Evolutionary conservation across 2,113 vertebrate species (phyloP), one percentile per base, ranked within the genome.

Genomic region (Prunella himalayana): DNA sequence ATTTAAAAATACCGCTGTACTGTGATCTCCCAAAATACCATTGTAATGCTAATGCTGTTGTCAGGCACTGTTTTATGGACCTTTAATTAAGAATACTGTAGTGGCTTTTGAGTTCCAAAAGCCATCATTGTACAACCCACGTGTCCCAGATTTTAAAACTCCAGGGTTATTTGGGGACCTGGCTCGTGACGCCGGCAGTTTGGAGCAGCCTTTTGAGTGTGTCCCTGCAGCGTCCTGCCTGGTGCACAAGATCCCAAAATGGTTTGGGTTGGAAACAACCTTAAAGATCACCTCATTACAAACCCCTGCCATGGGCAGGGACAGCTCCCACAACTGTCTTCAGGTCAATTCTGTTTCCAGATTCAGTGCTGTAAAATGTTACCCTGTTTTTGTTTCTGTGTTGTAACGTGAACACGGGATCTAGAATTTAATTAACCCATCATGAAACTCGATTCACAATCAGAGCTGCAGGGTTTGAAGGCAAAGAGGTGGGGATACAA

Each of bases 21-120:
- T 86, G 84, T 57, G 18, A 50, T 56, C 80, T 94, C 93, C 89
- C 57, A 64, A 92, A 96, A 84, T 86, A 78, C 85, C 73, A 13
- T 23, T 79, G 65, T 85, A 63, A 86, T 75, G 73, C 70, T 95
- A 91, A 82, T 56, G 90, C 84, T 81, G 41, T 16, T 47, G 63
- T 68, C 20, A 60, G 91, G 82, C 2, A 0, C 76, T 56, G 41
- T 30, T 56, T 79, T 80, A 90, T 80, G 82, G 93, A 76, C 82
- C 93, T 96, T 90, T 95, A 94, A 88, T 88, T 90, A 83, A 31
- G 82, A 95, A 94, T 30, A 49, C 76, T 61, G 79, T 28, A 65
- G 91, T 81, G 86, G 82, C 88, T 95, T 94, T 77, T 3, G 6
- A 76, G 76, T 80, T 82, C 2, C 2, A 80, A 92, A 92, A 96